phyloP scores from a whole-genome alignment of 2,113 vertebrate species.

The Limanda limanda region DNA sequence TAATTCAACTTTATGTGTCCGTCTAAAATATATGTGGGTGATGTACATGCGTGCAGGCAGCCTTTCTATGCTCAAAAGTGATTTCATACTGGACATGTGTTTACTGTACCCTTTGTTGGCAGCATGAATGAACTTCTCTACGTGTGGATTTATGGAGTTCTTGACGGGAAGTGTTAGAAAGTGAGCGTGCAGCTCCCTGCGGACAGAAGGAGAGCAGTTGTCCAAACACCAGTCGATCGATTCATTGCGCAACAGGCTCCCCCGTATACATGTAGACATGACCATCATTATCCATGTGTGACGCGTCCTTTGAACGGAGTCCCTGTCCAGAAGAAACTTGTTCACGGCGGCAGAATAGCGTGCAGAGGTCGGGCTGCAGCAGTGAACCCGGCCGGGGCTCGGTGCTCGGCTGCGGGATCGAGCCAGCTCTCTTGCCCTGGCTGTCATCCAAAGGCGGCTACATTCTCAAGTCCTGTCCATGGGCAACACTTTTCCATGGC shows the following conservation, averaged over 20 bases:
- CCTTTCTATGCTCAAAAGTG: not conserved
- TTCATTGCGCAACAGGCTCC: slow-evolving; percentile 59
- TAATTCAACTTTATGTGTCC: not conserved
- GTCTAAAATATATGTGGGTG: not conserved
- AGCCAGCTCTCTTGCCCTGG: not conserved
- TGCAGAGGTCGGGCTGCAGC: slow-evolving; percentile 20
- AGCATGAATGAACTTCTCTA: not conserved
- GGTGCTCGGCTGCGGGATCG: slow-evolving; percentile 19
- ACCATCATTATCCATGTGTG: slow-evolving; percentile 49
- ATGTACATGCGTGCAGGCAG: not conserved
- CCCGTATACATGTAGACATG: slow-evolving; percentile 9
- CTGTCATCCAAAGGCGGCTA: slow-evolving; percentile 28
- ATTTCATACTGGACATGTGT: not conserved
- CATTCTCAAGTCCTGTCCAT: not conserved
- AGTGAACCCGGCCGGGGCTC: slow-evolving; percentile 23
- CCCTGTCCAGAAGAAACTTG: slow-evolving; percentile 15
- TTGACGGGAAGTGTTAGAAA: slow-evolving; percentile 7
- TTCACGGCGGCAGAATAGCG: not conserved
- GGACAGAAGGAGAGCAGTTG: slow-evolving; percentile 54
- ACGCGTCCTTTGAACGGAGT: slow-evolving; percentile 16
- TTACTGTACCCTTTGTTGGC: not conserved
- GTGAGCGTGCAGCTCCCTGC: slow-evolving; percentile 20
- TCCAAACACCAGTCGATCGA: slow-evolving; percentile 66
- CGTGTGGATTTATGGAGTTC: slow-evolving; percentile 10
- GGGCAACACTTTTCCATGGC: slow-evolving; percentile 1